Evolutionary conservation across 2,797 vertebrate genomes (phyloP), one percentile per base, ranked within the genome.

Genomic region (Xenentodon cancila): DNA sequence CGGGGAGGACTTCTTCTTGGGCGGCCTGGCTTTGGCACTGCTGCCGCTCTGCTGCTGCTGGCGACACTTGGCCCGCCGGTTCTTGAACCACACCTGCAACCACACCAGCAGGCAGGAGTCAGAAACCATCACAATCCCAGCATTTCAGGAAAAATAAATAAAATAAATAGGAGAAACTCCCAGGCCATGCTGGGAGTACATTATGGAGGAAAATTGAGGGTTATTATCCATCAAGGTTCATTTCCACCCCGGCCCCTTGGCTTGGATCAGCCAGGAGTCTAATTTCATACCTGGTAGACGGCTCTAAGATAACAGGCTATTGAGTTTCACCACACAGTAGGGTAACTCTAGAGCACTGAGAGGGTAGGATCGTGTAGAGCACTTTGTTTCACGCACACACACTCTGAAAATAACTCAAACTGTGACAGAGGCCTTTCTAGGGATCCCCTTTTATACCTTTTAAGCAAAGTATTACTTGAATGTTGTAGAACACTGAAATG

Each of bases 21-120:
- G 92, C 4, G 97, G 97, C 6, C 97, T 91, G 80, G 93, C 93
- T 86, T 99, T 99, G 84, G 95, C 89, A 19, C 92, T 94, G 53
- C 91, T 87, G 55, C 95, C 94, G 9, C 94, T 96, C 93, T 95
- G 94, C 81, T 94, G 94, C 92, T 96, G 96, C 90, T 99, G 97
- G 48, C 97, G 94, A 88, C 97, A 99, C 84, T 99, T 99, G 70
- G 97, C 97, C 3, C 97, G 91, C 3, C 97, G 94, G 89, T 99
- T 99, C 92, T 99, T 99, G 91, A 99, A 99, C 97, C 97, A 99
- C 69, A 99, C 97, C 97, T 99, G 73, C 5, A 52, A 64, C 8
- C 19, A 6, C 64, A 42, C 62, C 54, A 70, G 9, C 54, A 79
- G 74, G 68, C 71, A 59, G 62, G 57, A 56, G 80, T 84, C 73